Evolutionary conservation across 1,140 invertebrate species (phyloP).

Genomic region (Drosophila punjabiensis): DNA sequence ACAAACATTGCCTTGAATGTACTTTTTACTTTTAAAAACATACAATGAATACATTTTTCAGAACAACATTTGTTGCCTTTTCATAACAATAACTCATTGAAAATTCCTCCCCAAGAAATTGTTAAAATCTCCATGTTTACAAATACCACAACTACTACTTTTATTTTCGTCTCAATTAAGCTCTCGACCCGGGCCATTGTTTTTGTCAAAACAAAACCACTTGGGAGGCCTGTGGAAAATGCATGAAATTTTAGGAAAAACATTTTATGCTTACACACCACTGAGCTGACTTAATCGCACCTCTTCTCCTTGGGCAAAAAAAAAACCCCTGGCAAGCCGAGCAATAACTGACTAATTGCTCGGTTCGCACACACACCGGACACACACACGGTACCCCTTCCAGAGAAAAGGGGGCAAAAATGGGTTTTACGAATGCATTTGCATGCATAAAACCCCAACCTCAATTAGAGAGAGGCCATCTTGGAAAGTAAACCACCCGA

Average conservation of each 20-base stretch:
- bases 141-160: neutral
- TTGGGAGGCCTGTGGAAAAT: constrained; percentile 4
- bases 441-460: constrained; percentile 62
- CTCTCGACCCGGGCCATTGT: constrained; percentile 21
- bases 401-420: constrained; percentile 1
- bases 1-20: neutral
- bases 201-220: constrained; percentile 12
- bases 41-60: too few species aligned
- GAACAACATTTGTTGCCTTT: neutral
- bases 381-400: constrained; percentile 38
- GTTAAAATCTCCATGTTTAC: neutral
- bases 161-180: constrained; percentile 24
- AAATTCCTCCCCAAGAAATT: constrained; percentile 2
- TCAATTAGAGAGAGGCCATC: constrained; percentile 63
- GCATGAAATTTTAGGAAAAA: constrained; percentile 33
- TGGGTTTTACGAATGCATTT: constrained; percentile 54
- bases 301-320: neutral
- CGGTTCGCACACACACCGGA: constrained; percentile 52
- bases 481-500: constrained; percentile 36
- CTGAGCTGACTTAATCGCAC: constrained; percentile 31
- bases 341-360: constrained; percentile 81
- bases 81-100: neutral
- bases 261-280: constrained; percentile 44
- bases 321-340: constrained; percentile 24
- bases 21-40: neutral